Conservation (phyloP, 1,140 invertebrate species). For the Ridgeia piscesae region DNA sequence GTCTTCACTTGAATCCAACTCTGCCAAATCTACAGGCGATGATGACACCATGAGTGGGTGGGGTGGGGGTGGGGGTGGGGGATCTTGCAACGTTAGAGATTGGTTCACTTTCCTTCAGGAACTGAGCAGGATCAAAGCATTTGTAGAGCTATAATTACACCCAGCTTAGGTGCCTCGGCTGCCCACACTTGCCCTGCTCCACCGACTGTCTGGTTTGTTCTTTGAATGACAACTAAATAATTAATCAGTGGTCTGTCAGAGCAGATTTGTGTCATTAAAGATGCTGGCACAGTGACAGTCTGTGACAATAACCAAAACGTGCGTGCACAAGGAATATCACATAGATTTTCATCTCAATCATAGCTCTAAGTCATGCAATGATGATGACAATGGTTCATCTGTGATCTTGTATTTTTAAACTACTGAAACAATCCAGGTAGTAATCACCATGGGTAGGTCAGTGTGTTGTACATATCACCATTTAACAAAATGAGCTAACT, state of each 20-base stretch:
- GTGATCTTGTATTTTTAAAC: neutral
- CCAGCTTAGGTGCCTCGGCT: neutral
- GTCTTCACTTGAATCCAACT: too few relatives aligned
- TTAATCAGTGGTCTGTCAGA: neutral
- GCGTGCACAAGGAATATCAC: too few relatives aligned
- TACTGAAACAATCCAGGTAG: neutral
- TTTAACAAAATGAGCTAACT: too few relatives aligned
- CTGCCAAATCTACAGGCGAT: neutral
- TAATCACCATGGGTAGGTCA: neutral
- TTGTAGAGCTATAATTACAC: neutral
- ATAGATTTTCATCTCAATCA: neutral
- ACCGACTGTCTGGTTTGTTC: neutral
- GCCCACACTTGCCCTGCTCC: neutral
- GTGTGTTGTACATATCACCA: neutral
- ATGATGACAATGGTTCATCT: neutral
- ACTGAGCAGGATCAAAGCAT: neutral
- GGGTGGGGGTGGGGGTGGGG: neutral
- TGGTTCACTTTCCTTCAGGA: neutral
- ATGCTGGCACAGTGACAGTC: neutral
- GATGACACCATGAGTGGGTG: too few relatives aligned
- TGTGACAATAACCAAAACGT: too few relatives aligned
- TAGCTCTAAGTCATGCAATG: neutral
- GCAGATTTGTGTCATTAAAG: neutral
- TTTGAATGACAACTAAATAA: slow-evolving; percentile 1
- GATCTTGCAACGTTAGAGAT: neutral